Evolutionary conservation across 2,888 invertebrate species (phyloP).

Genomic region (Panzeria rudis): DNA sequence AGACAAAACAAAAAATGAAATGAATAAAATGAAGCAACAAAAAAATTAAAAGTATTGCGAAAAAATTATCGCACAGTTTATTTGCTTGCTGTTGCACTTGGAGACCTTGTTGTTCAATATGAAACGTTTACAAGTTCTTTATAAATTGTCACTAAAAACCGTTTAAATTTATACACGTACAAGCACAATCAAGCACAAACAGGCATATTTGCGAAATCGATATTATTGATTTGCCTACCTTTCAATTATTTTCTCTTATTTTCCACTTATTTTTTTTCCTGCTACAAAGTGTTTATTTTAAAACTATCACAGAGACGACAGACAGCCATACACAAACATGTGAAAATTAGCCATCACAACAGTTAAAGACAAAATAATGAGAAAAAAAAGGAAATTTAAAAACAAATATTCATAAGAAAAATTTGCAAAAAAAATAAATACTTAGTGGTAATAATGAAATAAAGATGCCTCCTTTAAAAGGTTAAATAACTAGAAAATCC

Average conservation of each 20-base stretch:
- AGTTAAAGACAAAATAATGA: slow-evolving; percentile 4
- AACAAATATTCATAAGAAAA: background rate
- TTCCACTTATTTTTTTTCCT: slow-evolving; percentile 8
- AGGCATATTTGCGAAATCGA: slow-evolving; percentile 65
- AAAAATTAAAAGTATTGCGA: slow-evolving; percentile 8
- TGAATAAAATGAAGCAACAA: background rate
- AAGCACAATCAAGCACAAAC: background rate
- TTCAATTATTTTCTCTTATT: slow-evolving; percentile 28
- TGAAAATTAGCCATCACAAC: slow-evolving; percentile 33
- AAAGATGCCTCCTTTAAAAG: background rate
- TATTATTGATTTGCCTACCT: slow-evolving; percentile 73
- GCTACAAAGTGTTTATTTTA: slow-evolving; percentile 56
- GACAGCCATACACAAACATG: slow-evolving; percentile 23
- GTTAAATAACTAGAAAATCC: background rate
- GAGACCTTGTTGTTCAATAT: slow-evolving; percentile 29
- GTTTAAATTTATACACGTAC: slow-evolving; percentile 32
- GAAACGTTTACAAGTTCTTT: slow-evolving; percentile 54
- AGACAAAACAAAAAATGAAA: slow-evolving; percentile 55
- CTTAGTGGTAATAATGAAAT: background rate
- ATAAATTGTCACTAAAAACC: slow-evolving; percentile 55
- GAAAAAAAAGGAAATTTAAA: background rate
- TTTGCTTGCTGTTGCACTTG: slow-evolving; percentile 53
- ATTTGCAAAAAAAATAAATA: background rate
- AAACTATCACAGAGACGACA: slow-evolving; percentile 39
- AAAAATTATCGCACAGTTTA: background rate